phyloP scores from a whole-genome alignment of 2,888 invertebrate species.

The Syritta pipiens region DNA sequence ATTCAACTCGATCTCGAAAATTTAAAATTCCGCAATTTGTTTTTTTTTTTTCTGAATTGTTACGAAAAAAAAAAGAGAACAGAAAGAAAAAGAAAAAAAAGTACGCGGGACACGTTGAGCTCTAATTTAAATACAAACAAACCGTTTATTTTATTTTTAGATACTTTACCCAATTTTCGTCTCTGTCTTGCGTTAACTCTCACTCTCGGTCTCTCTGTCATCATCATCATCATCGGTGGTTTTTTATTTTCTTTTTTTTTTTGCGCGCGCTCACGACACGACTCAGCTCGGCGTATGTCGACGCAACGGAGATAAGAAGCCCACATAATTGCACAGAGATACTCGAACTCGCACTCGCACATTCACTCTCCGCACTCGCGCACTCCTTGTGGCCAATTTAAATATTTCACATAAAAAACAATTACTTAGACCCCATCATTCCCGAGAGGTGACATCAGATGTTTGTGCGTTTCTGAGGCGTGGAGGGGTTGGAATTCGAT shows the following conservation, averaged over 20 bases:
- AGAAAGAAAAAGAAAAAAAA: constrained; percentile 22
- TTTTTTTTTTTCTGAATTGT: too few relatives aligned
- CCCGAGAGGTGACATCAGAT: constrained; percentile 64
- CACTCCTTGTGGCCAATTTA: constrained; percentile 60
- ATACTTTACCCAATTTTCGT: constrained; percentile 60
- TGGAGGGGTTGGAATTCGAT: constrained; percentile 17
- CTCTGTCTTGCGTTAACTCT: constrained; percentile 13
- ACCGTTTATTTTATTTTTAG: constrained; percentile 65
- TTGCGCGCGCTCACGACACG: not conserved
- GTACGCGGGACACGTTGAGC: constrained; percentile 61
- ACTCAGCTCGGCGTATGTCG: not conserved
- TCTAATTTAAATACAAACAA: constrained; percentile 66
- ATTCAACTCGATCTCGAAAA: too few relatives aligned
- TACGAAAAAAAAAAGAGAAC: constrained; percentile 38
- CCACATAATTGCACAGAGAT: constrained; percentile 56
- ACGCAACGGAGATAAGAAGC: constrained; percentile 26
- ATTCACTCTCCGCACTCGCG: constrained; percentile 9
- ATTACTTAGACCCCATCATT: constrained; percentile 59
- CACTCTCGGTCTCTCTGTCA: too few relatives aligned
- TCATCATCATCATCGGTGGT: too few relatives aligned
- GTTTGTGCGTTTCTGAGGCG: constrained; percentile 6
- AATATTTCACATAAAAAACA: constrained; percentile 39
- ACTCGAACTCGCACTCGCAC: constrained; percentile 20
- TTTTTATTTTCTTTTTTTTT: not conserved
- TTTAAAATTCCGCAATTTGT: constrained; percentile 56